These are phyloP conservation scores for Elymnias hypermnestra DNA, from an alignment of 1,140 invertebrate genomes.

Conservation along the genomic window DNA sequence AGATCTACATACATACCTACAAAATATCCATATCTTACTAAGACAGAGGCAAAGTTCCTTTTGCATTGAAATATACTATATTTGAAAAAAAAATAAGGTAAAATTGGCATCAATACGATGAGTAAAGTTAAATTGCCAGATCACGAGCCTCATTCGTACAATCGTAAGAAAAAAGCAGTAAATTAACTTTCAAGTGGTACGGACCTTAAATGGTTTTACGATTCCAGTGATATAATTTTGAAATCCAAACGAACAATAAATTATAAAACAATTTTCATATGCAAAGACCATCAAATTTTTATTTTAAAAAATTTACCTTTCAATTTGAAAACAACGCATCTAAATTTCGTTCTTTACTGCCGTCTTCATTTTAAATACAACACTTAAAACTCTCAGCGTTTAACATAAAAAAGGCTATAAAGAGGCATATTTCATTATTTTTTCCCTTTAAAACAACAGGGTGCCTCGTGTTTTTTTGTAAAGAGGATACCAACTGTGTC, in stretches of 20 bases:
- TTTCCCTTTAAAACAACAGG: constrained; percentile 70
- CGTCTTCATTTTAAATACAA: constrained; percentile 49
- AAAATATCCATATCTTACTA: too few relatives aligned
- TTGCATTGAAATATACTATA: too few relatives aligned
- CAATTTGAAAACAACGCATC: constrained; percentile 36
- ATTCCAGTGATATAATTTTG: constrained; percentile 13
- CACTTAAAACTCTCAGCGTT: constrained; percentile 60
- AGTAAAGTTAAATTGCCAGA: too few relatives aligned
- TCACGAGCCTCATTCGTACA: too few relatives aligned
- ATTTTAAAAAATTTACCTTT: constrained; percentile 26
- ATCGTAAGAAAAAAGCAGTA: too few relatives aligned
- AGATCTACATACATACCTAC: too few relatives aligned
- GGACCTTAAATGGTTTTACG: neutral
- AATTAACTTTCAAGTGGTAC: too few relatives aligned
- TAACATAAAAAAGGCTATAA: constrained; percentile 62
- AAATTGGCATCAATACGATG: too few relatives aligned
- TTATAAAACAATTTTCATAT: constrained; percentile 22
- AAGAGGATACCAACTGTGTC: constrained; percentile 47
- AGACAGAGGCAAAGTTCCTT: too few relatives aligned
- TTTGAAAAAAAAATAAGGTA: too few relatives aligned
- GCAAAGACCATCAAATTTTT: constrained; percentile 20
- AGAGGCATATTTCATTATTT: constrained; percentile 71
- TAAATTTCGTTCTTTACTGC: constrained; percentile 43
- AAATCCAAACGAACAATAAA: constrained; percentile 12
- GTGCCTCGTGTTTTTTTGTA: constrained; percentile 66